A percentile compares a stretch with the other conserved stretches of the same genome.
These are phyloP conservation scores for Hippoglossus stenolepis DNA, from an alignment of 2,113 vertebrate species.

Conservation along the genomic window DNA sequence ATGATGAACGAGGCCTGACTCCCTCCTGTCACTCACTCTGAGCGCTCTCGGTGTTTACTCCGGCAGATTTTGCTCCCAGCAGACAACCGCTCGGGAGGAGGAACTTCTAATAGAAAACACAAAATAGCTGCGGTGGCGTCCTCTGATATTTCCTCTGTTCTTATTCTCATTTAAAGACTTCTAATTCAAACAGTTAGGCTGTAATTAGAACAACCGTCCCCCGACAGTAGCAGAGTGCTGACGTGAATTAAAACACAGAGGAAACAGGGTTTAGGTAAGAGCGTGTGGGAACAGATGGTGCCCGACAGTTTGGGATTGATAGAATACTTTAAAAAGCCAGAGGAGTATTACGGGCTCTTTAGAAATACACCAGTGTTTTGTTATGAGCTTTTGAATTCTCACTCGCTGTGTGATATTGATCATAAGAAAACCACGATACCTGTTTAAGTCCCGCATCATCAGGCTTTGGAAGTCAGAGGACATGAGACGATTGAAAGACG, in stretches of 20 bases:
- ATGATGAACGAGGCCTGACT: too few species aligned
- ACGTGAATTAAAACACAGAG: slow-evolving; percentile 46
- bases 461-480: slow-evolving; percentile 95
- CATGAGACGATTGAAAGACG: slow-evolving; percentile 89
- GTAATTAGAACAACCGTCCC: slow-evolving; percentile 43
- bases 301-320: slow-evolving; percentile 58
- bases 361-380: slow-evolving; percentile 34
- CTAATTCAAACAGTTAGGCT: slow-evolving; percentile 39
- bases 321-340: slow-evolving; percentile 42
- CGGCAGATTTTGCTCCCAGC: too few species aligned
- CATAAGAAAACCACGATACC: slow-evolving; percentile 74
- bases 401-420: slow-evolving; percentile 21
- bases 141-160: slow-evolving; percentile 12
- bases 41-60: neutral
- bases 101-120: too few species aligned
- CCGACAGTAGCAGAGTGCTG: slow-evolving; percentile 32
- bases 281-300: slow-evolving; percentile 62
- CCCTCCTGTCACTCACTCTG: too few species aligned
- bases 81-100: too few species aligned
- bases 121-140: neutral
- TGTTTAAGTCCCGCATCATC: slow-evolving; percentile 97
- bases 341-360: slow-evolving; percentile 43
- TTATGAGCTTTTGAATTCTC: slow-evolving; percentile 22
- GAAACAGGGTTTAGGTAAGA: slow-evolving; percentile 20
- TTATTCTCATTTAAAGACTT: slow-evolving; percentile 41